These are phyloP conservation scores for Ammodytes marinus DNA, from an alignment of 2,113 vertebrate species.

Conservation along the genomic window DNA sequence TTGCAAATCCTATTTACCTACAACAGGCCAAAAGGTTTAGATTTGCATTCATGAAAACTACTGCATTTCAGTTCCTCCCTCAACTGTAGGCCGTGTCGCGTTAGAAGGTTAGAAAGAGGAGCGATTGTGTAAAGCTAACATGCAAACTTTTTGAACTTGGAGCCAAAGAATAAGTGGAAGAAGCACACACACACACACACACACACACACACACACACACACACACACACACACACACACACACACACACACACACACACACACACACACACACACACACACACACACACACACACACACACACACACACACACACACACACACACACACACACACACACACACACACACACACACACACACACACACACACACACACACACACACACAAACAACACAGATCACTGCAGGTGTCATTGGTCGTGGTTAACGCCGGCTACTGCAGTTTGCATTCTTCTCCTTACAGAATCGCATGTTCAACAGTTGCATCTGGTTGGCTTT, in stretches of 20 bases:
- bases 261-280: background rate
- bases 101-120: background rate
- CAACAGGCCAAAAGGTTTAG: background rate
- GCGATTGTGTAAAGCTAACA: background rate
- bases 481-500: conserved; percentile 28
- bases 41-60: conserved; percentile 28
- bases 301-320: background rate
- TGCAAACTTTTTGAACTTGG: background rate
- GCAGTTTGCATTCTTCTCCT: conserved; percentile 36
- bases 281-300: background rate
- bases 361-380: conserved; percentile 16
- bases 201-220: background rate
- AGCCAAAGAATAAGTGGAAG: background rate
- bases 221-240: background rate
- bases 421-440: conserved; percentile 60
- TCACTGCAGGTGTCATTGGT: conserved; percentile 59
- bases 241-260: background rate
- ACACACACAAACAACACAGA: background rate
- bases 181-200: background rate
- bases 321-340: background rate
- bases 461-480: conserved; percentile 11
- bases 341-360: conserved; percentile 4
- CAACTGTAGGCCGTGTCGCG: background rate
- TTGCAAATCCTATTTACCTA: conserved; percentile 58
- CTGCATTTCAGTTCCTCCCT: background rate